Evolutionary conservation across 2,113 vertebrate species (phyloP), one percentile per base, ranked within the genome.

Genomic region (Perccottus glenii): DNA sequence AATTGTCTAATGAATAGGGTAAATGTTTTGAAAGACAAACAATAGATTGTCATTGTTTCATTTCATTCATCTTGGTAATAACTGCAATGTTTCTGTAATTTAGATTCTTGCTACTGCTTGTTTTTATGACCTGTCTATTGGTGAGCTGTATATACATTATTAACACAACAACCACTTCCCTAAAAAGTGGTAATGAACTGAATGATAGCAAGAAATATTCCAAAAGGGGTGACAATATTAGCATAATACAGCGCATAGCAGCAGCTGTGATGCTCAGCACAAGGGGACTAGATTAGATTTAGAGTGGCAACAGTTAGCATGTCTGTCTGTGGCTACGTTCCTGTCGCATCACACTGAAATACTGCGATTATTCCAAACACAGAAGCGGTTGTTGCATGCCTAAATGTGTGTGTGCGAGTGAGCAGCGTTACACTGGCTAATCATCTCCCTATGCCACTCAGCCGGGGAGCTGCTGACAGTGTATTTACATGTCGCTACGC

Each of bases 361-460:
- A 90, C 90, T 90, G 91, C 91, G 93, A 94, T 93, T 94, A 94
- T 94, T 94, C 94, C 88, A 92, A 93, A 91, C 91, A 92, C 92
- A 48, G 57, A 55, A 45, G 60, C 91, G 88, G 91, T 85, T 77
- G 73, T 70, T 42, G 67, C 75, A 32, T 46, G 73, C 58, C 35
- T 67, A n/a, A 77, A 66, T 70, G 67, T 64, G 67, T 52, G 4
- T 11, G 50, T 77, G 35, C 66, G 49, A 40, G 38, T 10, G 57
- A 72, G 36, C 8, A n/a, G 61, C 19, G 93, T 95, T 94, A 94
- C 93, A 91, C 90, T 87, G 92, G 94, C 94, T 96, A 96, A 97
- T 98, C 95, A 94, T 94, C 94, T 94, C 93, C 94, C 94, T 85
- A 89, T 95, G 95, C 95, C 95, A 95, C 94, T 96, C 94, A 96